Evolutionary conservation across 2,113 vertebrate species (phyloP), one percentile per base, ranked within the genome.

Genomic region (Macquaria australasica): DNA sequence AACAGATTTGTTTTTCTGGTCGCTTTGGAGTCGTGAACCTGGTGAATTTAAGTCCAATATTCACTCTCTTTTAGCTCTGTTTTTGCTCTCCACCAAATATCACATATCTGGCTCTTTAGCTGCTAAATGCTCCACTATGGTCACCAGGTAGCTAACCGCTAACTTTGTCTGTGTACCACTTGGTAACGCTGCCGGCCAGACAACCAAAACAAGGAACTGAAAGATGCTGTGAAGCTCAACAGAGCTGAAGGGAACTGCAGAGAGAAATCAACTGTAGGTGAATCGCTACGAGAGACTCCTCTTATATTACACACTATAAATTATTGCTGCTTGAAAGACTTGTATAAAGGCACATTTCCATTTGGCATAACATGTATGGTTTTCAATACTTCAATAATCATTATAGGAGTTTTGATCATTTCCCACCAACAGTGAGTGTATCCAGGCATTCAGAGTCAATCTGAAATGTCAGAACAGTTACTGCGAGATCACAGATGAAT

Each of bases 291-390:
- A 62, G 31, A 4, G 4, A 45, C 50, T 34, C 51, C 16, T 67
- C 55, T 67, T 50, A 77, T 15, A 56, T 25, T 5, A 69, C 16
- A 60, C 28, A 39, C 41, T 15, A 48, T 31, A 58, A 12, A 45
- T 34, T 81, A 37, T 16, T 43, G 69, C 7, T n/a, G 55, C 43
- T 72, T 79, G 31, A 58, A 64, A 66, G 59, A 53, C 59, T 16
- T 20, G 4, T 66, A 55, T 58, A 72, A 73, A 58, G 39, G 16
- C 4, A 41, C 45, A 67, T 41, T 23, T 48, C 28, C 18, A 2
- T 50, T 62, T 50, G 25, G 39, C 39, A 41, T 43, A 73, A n/a
- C 48, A 56, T 7, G 20, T 21, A 70, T 72, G 34, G 14, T 41
- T 41, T 15, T 8, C 25, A 18, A 14, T 62, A 53, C 45, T 41